These are phyloP conservation scores for Himalopsyche tibetana DNA, from an alignment of 2,888 invertebrate species.

Conservation along the genomic window DNA sequence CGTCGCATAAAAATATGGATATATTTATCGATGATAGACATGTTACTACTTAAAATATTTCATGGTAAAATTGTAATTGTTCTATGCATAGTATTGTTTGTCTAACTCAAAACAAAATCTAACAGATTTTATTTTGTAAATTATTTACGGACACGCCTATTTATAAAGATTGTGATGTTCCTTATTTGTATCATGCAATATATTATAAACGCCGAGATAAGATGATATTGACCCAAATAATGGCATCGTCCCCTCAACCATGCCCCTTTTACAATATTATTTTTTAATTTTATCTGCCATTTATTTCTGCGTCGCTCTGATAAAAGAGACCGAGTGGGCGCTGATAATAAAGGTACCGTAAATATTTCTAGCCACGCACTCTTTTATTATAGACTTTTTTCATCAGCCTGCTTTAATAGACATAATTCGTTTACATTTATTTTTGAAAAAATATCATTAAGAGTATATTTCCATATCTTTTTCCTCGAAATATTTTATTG, in stretches of 20 bases:
- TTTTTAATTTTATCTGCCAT: background rate
- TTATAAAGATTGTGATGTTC: no score
- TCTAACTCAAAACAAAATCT: no score
- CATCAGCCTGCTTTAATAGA: background rate
- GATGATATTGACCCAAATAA: background rate
- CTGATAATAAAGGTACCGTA: background rate
- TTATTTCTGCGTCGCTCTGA: background rate
- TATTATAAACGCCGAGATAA: no score
- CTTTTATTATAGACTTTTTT: background rate
- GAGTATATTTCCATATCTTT: background rate
- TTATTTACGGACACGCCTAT: no score
- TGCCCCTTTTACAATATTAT: background rate
- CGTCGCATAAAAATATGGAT: no score
- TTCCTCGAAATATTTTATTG: background rate
- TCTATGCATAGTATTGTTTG: no score
- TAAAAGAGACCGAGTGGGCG: background rate
- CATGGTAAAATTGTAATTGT: no score
- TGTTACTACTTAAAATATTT: no score
- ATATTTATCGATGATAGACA: no score
- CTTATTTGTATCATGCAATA: no score
- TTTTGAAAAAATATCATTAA: background rate
- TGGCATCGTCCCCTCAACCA: background rate
- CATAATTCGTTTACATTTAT: background rate
- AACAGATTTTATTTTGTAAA: no score
- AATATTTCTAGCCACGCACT: background rate